Evolutionary conservation across 2,113 vertebrate species (phyloP).

Genomic region (Actenoides lindsayi): DNA sequence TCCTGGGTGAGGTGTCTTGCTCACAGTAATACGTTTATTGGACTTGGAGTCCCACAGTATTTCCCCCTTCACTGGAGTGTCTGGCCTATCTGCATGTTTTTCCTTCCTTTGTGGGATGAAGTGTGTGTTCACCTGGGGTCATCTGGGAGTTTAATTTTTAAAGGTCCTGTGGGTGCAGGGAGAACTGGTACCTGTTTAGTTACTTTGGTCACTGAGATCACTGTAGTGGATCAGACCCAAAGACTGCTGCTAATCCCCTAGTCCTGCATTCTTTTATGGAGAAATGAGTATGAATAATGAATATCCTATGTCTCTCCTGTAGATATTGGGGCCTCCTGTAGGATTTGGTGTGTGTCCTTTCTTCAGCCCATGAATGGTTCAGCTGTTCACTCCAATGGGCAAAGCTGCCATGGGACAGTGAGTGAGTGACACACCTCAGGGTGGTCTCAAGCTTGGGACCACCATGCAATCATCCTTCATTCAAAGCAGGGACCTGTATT

Average conservation of each 20-base stretch:
- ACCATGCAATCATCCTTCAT: not conserved
- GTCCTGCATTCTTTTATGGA: not conserved
- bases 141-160: not conserved
- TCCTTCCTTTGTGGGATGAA: not conserved
- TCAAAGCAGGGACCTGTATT: not conserved
- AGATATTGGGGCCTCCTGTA: not conserved
- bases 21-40: not conserved
- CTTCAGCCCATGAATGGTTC: not conserved
- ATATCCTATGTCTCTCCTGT: not conserved
- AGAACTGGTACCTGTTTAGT: not conserved
- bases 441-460: not conserved
- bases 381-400: not conserved
- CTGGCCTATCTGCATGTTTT: not conserved
- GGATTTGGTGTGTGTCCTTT: not conserved
- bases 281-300: not conserved
- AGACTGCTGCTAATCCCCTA: not conserved
- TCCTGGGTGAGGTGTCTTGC: not conserved
- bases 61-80: not conserved
- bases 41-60: not conserved
- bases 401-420: not conserved
- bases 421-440: not conserved
- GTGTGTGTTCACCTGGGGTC: not conserved
- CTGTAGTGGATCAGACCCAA: not conserved
- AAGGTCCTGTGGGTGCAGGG: not conserved
- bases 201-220: not conserved